A percentile compares a stretch with the other conserved stretches of the same genome.
Evolutionary conservation across 2,113 vertebrate species (phyloP).

Genomic region (Podarcis muralis): DNA sequence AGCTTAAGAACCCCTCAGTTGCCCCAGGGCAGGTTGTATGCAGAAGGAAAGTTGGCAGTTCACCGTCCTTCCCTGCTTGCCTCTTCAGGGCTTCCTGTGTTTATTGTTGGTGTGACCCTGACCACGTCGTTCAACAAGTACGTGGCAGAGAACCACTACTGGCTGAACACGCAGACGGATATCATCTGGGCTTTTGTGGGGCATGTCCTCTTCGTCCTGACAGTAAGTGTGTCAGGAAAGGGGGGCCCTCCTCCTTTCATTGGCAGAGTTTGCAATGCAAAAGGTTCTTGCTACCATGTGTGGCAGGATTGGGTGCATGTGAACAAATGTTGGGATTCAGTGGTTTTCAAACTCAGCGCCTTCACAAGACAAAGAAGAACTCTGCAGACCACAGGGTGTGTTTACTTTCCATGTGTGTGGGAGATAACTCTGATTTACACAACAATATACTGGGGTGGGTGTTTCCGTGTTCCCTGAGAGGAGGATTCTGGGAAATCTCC

Average conservation of each 20-base stretch:
- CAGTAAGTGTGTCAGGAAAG: conserved; percentile 66
- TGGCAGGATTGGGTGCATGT: background rate
- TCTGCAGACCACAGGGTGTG: background rate
- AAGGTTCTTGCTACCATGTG: too few species aligned
- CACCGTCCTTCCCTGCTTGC: background rate
- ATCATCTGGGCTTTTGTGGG: conserved; percentile 94
- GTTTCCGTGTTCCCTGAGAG: background rate
- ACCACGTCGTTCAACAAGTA: conserved; percentile 80
- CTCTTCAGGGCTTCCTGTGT: conserved; percentile 81
- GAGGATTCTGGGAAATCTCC: too few species aligned
- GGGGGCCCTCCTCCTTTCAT: too few species aligned
- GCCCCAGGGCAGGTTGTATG: background rate
- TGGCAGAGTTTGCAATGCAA: too few species aligned
- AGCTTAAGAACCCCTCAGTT: too few species aligned
- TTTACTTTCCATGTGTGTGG: too few species aligned
- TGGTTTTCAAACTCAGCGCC: background rate
- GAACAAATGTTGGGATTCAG: background rate
- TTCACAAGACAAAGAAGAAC: background rate
- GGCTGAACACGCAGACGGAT: conserved; percentile 84
- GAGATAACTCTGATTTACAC: too few species aligned
- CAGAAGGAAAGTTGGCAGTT: too few species aligned
- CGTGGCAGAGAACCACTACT: conserved; percentile 85
- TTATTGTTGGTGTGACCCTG: conserved; percentile 84
- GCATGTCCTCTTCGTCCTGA: conserved; percentile 86
- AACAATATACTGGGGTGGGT: too few species aligned